phyloP scores from a whole-genome alignment of 2,888 invertebrate genomes.

The Leptopilina drosophilae region DNA sequence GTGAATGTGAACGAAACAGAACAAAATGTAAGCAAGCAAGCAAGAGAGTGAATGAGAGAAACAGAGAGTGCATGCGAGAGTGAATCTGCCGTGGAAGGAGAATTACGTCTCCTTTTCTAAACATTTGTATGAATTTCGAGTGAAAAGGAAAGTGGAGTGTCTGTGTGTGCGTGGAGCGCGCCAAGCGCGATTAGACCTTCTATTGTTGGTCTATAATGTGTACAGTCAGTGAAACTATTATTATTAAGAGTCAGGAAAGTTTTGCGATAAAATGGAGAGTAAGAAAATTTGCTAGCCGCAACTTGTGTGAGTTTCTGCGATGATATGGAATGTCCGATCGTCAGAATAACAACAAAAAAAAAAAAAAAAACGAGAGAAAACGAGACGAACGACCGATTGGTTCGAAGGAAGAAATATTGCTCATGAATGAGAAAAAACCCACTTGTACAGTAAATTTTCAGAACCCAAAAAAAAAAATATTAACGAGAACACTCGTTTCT shows the following conservation, averaged over 20 bases:
- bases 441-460: slow-evolving; percentile 68
- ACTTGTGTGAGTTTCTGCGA: slow-evolving; percentile 64
- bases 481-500: slow-evolving; percentile 64
- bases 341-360: slow-evolving; percentile 23
- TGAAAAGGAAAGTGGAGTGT: slow-evolving; percentile 47
- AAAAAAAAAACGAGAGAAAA: slow-evolving; percentile 52
- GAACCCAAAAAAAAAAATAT: slow-evolving; percentile 35
- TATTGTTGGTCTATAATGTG: slow-evolving; percentile 77
- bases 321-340: slow-evolving; percentile 59
- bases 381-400: slow-evolving; percentile 44
- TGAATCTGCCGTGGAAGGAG: too few relatives aligned
- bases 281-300: slow-evolving; percentile 58
- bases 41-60: slow-evolving; percentile 9
- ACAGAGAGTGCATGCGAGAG: neutral
- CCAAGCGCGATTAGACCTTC: slow-evolving; percentile 74
- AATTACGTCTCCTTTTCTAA: too few relatives aligned
- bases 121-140: too few relatives aligned
- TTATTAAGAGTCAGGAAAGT: slow-evolving; percentile 75
- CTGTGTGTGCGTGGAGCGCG: slow-evolving; percentile 65
- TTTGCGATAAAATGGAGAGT: slow-evolving; percentile 57
- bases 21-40: slow-evolving; percentile 35
- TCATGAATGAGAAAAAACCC: slow-evolving; percentile 63
- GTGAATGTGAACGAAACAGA: slow-evolving; percentile 31
- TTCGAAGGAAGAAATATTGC: slow-evolving; percentile 55
- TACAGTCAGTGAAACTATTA: slow-evolving; percentile 77